Percentiles rank a stretch among this genome's conserved stretches.
phyloP scores from a whole-genome alignment of 2,797 vertebrate genomes.

The Rhynchotus rufescens region DNA sequence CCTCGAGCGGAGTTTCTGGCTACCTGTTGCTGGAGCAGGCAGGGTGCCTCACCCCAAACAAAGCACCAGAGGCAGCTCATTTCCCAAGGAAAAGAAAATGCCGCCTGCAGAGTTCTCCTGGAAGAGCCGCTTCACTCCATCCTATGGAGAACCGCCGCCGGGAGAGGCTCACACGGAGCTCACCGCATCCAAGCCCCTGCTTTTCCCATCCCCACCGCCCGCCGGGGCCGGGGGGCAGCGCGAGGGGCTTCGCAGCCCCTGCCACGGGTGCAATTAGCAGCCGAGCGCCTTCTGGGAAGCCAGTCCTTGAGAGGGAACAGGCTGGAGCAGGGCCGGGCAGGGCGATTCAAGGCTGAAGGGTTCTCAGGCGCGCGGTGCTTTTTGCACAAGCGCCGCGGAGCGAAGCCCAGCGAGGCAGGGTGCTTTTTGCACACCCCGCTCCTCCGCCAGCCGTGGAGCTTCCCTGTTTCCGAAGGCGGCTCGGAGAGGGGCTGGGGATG shows the following conservation, averaged over 20 bases:
- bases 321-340: neutral
- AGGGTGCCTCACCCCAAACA: neutral
- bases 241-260: neutral
- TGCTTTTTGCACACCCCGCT: neutral
- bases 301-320: neutral
- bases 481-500: neutral
- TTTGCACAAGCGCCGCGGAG: neutral
- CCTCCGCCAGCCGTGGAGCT: neutral
- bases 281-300: neutral
- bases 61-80: fast-evolving
- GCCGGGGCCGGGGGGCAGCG: neutral
- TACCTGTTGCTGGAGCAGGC: neutral
- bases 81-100: neutral
- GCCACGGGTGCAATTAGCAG: neutral
- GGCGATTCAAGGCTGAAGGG: neutral
- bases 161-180: neutral
- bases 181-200: neutral
- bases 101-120: neutral
- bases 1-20: neutral
- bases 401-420: neutral
- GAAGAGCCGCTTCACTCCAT: neutral
- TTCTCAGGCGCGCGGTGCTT: neutral
- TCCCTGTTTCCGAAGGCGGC: neutral
- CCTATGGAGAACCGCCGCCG: neutral
- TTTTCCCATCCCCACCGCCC: neutral